phyloP scores from a whole-genome alignment of 2,113 vertebrate genomes.

The Tauraco erythrolophus region DNA sequence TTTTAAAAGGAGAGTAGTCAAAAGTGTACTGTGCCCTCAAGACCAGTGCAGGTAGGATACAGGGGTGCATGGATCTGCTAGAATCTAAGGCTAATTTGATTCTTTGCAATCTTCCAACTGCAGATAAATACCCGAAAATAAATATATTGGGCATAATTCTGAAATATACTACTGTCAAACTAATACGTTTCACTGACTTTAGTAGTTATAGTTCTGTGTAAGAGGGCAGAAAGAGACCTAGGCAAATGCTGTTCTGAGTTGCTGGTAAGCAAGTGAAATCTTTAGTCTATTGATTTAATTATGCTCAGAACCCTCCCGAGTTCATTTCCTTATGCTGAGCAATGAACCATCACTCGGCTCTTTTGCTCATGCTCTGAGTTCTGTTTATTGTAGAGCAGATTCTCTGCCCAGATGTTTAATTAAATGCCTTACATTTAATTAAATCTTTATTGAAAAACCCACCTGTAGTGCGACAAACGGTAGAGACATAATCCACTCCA shows the following conservation, averaged over 20 bases:
- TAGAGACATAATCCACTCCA: neutral
- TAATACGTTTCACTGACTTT: neutral
- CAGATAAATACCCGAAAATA: neutral
- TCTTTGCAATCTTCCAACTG: neutral
- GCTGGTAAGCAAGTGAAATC: neutral
- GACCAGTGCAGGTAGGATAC: too few species aligned
- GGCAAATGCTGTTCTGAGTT: neutral
- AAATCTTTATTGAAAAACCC: neutral
- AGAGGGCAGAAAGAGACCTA: neutral
- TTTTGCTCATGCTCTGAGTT: neutral
- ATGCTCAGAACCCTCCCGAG: neutral
- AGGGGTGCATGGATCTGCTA: neutral
- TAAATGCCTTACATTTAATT: neutral
- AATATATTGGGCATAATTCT: neutral
- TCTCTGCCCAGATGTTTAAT: slow-evolving; percentile 9
- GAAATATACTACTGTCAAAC: neutral
- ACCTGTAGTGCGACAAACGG: neutral
- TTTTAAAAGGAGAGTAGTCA: neutral
- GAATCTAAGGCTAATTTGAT: neutral
- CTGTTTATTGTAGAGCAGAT: neutral
- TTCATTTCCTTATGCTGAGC: slow-evolving; percentile 19
- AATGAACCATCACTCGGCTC: neutral
- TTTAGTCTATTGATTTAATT: neutral
- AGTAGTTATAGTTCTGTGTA: neutral
- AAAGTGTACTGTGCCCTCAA: neutral